These are phyloP conservation scores for Nematostella vectensis DNA, from an alignment of 92 coral and sea anemone species.

Conservation along the genomic window DNA sequence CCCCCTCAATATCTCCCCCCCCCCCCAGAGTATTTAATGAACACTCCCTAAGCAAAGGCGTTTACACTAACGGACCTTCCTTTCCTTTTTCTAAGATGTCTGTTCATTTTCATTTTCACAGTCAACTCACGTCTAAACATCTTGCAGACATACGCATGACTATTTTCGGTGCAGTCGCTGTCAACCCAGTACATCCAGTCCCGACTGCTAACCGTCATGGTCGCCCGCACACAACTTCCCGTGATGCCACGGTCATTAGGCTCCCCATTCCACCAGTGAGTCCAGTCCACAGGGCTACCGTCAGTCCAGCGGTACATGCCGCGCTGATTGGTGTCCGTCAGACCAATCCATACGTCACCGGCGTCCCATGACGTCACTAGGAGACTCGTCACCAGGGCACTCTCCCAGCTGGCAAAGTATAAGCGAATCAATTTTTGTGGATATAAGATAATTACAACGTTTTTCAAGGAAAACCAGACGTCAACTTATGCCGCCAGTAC, in stretches of 20 bases:
- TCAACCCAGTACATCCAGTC: slow-evolving; percentile 83
- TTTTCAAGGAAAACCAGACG: too few species aligned
- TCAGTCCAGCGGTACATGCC: slow-evolving; percentile 63
- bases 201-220: slow-evolving; percentile 30
- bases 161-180: slow-evolving; percentile 28
- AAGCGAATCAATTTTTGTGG: too few species aligned
- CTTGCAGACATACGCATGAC: slow-evolving; percentile 56
- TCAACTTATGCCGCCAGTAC: too few species aligned
- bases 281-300: slow-evolving; percentile 43
- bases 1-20: too few species aligned
- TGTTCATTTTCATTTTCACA: too few species aligned
- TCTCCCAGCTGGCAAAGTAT: slow-evolving; percentile 48
- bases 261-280: slow-evolving; percentile 78
- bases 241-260: slow-evolving; percentile 60
- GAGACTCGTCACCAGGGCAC: slow-evolving; percentile 47
- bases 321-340: slow-evolving; percentile 33
- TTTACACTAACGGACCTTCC: too few species aligned
- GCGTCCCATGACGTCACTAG: slow-evolving; percentile 68
- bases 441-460: too few species aligned
- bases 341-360: slow-evolving; percentile 68
- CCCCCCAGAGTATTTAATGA: too few species aligned
- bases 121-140: slow-evolving; percentile 36
- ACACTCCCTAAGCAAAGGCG: too few species aligned
- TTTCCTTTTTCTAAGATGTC: too few species aligned
- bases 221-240: slow-evolving; percentile 73